Evolutionary conservation across 2,797 vertebrate genomes (phyloP).

Genomic region (Cichlasoma orientale): DNA sequence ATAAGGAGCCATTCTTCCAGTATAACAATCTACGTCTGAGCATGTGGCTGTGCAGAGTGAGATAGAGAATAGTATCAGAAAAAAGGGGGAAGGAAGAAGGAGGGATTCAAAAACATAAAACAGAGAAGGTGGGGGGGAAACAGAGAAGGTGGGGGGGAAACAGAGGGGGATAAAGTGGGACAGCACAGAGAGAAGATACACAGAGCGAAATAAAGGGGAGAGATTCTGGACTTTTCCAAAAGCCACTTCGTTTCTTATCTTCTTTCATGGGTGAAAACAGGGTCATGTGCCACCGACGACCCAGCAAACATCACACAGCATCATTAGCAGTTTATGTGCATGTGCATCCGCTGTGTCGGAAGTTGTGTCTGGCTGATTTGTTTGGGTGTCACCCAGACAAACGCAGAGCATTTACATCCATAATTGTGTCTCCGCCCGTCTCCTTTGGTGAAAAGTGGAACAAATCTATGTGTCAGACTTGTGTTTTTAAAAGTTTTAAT

Average conservation of each 20-base stretch:
- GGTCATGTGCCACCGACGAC: not conserved
- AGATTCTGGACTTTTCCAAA: not conserved
- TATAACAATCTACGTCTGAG: constrained; percentile 48
- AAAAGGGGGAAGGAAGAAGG: not conserved
- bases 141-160: constrained; percentile 25
- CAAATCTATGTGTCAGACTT: constrained; percentile 23
- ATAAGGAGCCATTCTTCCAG: constrained; percentile 48
- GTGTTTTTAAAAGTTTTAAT: constrained; percentile 52
- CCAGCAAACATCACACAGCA: constrained; percentile 4
- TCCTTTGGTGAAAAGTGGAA: constrained; percentile 9
- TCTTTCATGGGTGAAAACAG: not conserved
- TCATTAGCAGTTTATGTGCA: not conserved
- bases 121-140: constrained; percentile 23
- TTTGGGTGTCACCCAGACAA: constrained; percentile 6
- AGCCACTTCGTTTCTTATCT: constrained; percentile 2
- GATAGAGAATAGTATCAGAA: constrained; percentile 41
- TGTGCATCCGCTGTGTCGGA: not conserved
- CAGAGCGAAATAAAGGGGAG: constrained; percentile 15
- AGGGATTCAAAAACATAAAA: constrained; percentile 20
- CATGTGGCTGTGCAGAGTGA: constrained; percentile 47
- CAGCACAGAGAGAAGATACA: constrained; percentile 21
- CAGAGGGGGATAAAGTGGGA: constrained; percentile 2
- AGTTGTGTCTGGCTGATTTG: constrained; percentile 7
- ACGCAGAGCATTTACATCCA: constrained; percentile 10
- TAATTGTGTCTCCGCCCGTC: constrained; percentile 16